phyloP scores from a whole-genome alignment of 2,888 invertebrate species.

The Aleiodes leptofemur region DNA sequence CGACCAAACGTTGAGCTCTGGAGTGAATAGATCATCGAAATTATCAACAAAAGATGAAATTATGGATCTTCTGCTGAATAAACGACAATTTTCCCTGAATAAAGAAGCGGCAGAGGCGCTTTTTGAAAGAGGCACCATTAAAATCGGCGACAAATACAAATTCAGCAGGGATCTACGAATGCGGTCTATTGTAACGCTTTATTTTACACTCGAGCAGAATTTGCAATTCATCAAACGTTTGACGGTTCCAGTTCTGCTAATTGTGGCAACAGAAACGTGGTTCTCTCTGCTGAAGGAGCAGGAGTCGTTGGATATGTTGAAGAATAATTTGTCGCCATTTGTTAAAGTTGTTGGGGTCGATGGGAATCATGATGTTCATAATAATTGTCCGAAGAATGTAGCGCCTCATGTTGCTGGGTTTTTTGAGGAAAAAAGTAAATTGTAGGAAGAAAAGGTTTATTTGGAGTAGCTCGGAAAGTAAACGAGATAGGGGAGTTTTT shows the following conservation, averaged over 20 bases:
- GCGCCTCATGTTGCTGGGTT: conserved; percentile 73
- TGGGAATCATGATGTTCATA: conserved; percentile 81
- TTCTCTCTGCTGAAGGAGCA: not conserved
- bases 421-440: conserved; percentile 54
- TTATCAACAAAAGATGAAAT: conserved; percentile 76
- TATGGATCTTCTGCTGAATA: conserved; percentile 74
- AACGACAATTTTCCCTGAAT: conserved; percentile 72
- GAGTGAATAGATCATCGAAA: conserved; percentile 61
- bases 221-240: conserved; percentile 44
- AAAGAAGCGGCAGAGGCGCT: conserved; percentile 76
- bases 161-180: conserved; percentile 79
- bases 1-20: conserved; percentile 69
- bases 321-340: conserved; percentile 27
- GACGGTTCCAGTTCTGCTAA: conserved; percentile 52
- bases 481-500: too few species aligned
- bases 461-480: too few species aligned
- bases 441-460: conserved; percentile 46
- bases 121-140: conserved; percentile 75
- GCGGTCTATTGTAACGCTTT: conserved; percentile 72
- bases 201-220: conserved; percentile 47
- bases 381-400: conserved; percentile 78
- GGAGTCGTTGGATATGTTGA: not conserved
- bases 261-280: conserved; percentile 53
- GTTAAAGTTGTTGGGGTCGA: conserved; percentile 70
- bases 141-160: conserved; percentile 75